These are phyloP conservation scores for Dermatemys mawii DNA, from an alignment of 2,113 vertebrate species.

Conservation along the genomic window DNA sequence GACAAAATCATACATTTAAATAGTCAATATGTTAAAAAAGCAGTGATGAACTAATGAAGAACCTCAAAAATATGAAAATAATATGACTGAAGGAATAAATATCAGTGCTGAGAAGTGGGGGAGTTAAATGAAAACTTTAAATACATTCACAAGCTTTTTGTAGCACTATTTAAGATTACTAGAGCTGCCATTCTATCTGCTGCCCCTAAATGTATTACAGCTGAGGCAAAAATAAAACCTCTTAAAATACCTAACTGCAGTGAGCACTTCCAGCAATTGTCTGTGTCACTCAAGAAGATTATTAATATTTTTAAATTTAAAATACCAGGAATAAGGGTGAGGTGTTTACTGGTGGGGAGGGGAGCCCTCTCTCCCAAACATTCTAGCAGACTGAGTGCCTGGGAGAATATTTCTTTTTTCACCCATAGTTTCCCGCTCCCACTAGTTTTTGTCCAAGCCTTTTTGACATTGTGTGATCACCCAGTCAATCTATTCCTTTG, in stretches of 20 bases:
- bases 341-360: background rate
- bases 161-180: constrained; percentile 49
- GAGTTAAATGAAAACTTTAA: constrained; percentile 42
- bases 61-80: background rate
- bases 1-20: background rate
- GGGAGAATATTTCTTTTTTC: background rate
- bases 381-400: background rate
- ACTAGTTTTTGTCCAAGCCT: background rate
- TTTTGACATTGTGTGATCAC: background rate
- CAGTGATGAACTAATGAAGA: constrained; percentile 10
- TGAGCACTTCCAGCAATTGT: constrained; percentile 56
- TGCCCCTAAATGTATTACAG: constrained; percentile 50
- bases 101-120: background rate
- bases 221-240: constrained; percentile 60
- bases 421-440: background rate
- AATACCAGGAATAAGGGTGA: constrained; percentile 38
- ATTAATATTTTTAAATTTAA: constrained; percentile 56
- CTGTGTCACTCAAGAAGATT: constrained; percentile 33
- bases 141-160: constrained; percentile 27
- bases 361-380: background rate
- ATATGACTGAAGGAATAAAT: constrained; percentile 17
- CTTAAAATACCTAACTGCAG: constrained; percentile 56
- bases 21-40: background rate
- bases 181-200: constrained; percentile 46
- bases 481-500: background rate